Evolutionary conservation across 2,113 vertebrate genomes (phyloP), one percentile per base, ranked within the genome.

Genomic region (Menura novaehollandiae): DNA sequence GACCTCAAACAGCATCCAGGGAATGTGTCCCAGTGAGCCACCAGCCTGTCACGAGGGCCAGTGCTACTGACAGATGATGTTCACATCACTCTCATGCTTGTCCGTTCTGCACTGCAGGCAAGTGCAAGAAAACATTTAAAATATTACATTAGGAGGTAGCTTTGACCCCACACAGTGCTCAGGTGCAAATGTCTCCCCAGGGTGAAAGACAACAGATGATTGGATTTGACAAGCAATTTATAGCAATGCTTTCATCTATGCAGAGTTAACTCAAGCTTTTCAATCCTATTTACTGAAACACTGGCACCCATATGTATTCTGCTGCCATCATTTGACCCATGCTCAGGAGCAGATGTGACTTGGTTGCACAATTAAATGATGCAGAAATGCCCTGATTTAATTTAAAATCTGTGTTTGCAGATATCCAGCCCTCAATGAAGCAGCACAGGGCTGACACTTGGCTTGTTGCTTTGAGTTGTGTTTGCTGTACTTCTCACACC

Each of bases 221-320:
- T 66, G 52, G 56, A 95, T 67, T 74, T 60, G 93, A 91, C 93
- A 96, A 92, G 92, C 60, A 88, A 91, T 96, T 96, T 88, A 90
- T 32, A 16, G 1, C 58, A 71, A 85, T 46, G 73, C 60, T 95
- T 96, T 91, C 51, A 89, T 91, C 90, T 92, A 20, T 37, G 68
- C 39, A 41, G 75, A 91, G 79, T 63, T 86, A 94, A 96, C 78
- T 84, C 82, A 77, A 93, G 95, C 43, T 60, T 90, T 88, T 52
- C 76, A 91, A 90, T 77, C 79, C 88, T 63, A 78, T 92, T 92
- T 94, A 84, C 51, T 63, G 75, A 80, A 86, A 90, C 20, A 5
- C 4, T 84, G 88, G 79, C 93, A 89, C 9, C 43, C 85, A 73
- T 18, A 11, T 24, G 55, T 69, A 32, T 64, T 84, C 86, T 89